Percentiles rank a stretch among this genome's conserved stretches.
phyloP scores from a whole-genome alignment of 2,888 invertebrate species.

The Leucania comma region DNA sequence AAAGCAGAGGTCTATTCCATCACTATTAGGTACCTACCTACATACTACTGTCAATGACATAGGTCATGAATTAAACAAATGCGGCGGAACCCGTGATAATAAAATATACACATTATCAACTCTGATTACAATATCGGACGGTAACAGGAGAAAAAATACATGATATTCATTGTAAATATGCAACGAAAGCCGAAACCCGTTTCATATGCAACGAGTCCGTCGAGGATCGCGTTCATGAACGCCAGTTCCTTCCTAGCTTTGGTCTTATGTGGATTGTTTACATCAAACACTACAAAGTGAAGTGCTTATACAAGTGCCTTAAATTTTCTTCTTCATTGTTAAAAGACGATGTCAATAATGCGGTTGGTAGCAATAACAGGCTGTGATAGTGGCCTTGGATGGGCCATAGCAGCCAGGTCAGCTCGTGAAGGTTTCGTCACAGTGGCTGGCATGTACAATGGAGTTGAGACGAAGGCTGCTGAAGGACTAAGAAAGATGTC shows the following conservation, averaged over 20 bases:
- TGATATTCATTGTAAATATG: slow-evolving; percentile 87
- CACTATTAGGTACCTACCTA: neutral
- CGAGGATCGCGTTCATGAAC: slow-evolving; percentile 67
- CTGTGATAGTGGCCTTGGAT: slow-evolving; percentile 96
- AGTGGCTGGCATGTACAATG: slow-evolving; percentile 94
- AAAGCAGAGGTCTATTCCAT: too few species aligned
- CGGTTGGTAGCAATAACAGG: slow-evolving; percentile 94
- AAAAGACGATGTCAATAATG: slow-evolving; percentile 72
- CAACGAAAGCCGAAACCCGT: slow-evolving; percentile 86
- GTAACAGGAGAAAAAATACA: slow-evolving; percentile 71
- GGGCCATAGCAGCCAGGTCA: slow-evolving; percentile 92
- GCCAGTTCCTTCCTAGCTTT: slow-evolving; percentile 73
- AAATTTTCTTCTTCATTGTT: neutral
- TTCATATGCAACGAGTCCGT: slow-evolving; percentile 81
- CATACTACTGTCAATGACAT: neutral
- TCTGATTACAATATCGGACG: slow-evolving; percentile 45
- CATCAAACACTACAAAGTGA: slow-evolving; percentile 12
- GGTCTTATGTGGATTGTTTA: slow-evolving; percentile 60
- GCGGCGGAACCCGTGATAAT: neutral
- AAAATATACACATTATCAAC: slow-evolving; percentile 31
- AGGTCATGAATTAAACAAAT: slow-evolving; percentile 22
- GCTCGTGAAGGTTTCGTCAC: slow-evolving; percentile 93
- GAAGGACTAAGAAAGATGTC: slow-evolving; percentile 81
- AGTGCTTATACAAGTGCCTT: slow-evolving; percentile 1
- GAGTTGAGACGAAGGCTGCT: slow-evolving; percentile 88